Percentiles rank a stretch among this genome's conserved stretches.
Evolutionary conservation across 2,113 vertebrate species (phyloP).

Genomic region (Lipophrys pholis): DNA sequence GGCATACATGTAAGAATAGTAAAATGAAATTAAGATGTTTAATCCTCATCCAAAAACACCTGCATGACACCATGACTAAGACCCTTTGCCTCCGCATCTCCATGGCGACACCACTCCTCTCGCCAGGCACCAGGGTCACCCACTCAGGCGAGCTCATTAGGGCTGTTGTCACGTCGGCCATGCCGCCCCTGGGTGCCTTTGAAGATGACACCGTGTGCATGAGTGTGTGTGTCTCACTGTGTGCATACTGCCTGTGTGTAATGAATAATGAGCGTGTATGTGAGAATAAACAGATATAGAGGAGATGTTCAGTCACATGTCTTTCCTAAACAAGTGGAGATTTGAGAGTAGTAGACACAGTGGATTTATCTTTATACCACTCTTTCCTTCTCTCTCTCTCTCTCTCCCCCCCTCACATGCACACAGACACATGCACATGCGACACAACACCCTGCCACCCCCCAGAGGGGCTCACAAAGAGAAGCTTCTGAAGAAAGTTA

Average conservation of each 20-base stretch:
- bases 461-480: constrained; percentile 14
- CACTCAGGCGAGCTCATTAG: constrained; percentile 77
- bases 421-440: constrained; percentile 6
- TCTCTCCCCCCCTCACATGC: background rate
- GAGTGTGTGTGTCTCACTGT: constrained; percentile 30
- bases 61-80: constrained; percentile 74
- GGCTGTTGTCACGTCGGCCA: constrained; percentile 73
- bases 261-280: background rate
- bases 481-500: constrained; percentile 44
- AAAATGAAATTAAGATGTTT: constrained; percentile 35
- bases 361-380: constrained; percentile 18
- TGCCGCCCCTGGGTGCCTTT: constrained; percentile 71
- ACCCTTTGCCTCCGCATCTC: constrained; percentile 60
- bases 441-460: background rate
- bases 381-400: background rate
- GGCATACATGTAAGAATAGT: background rate
- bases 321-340: constrained; percentile 34
- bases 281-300: constrained; percentile 41
- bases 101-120: constrained; percentile 73
- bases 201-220: constrained; percentile 71
- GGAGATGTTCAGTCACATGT: constrained; percentile 24
- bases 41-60: constrained; percentile 56
- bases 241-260: constrained; percentile 20
- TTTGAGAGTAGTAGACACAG: constrained; percentile 3
- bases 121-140: constrained; percentile 72